These are phyloP conservation scores for Planococcus citri DNA, from an alignment of 1,140 invertebrate species.

Conservation along the genomic window DNA sequence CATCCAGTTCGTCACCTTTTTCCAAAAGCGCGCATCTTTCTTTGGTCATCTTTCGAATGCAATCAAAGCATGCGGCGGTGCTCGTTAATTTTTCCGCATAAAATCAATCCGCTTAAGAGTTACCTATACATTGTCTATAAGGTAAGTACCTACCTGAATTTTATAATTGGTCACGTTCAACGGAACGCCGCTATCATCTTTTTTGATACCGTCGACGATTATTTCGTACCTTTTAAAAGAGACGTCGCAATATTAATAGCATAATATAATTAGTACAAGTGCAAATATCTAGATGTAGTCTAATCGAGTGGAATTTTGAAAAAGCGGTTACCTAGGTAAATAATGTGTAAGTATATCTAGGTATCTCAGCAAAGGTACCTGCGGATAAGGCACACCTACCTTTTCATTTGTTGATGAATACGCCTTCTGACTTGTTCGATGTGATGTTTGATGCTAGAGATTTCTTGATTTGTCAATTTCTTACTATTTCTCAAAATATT, in stretches of 20 bases:
- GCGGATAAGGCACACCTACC: too few relatives aligned
- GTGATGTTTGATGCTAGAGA: conserved; percentile 40
- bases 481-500: conserved; percentile 44
- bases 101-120: too few relatives aligned
- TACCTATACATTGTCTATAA: too few relatives aligned
- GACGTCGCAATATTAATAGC: not conserved
- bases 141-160: conserved; percentile 37
- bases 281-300: too few relatives aligned
- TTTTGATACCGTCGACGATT: conserved; percentile 35
- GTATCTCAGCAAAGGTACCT: too few relatives aligned
- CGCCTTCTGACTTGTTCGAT: conserved; percentile 42
- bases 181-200: conserved; percentile 44
- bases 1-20: conserved; percentile 49
- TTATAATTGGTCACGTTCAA: conserved; percentile 50
- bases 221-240: conserved; percentile 30
- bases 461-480: conserved; percentile 42
- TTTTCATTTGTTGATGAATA: conserved; percentile 46
- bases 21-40: conserved; percentile 52
- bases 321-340: not conserved
- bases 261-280: too few relatives aligned
- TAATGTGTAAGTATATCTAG: too few relatives aligned
- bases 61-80: too few relatives aligned
- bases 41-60: conserved; percentile 39
- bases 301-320: too few relatives aligned
- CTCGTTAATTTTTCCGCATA: too few relatives aligned